These are phyloP conservation scores for Trisateles emortualis DNA, from an alignment of 2,888 invertebrate species.

Conservation along the genomic window DNA sequence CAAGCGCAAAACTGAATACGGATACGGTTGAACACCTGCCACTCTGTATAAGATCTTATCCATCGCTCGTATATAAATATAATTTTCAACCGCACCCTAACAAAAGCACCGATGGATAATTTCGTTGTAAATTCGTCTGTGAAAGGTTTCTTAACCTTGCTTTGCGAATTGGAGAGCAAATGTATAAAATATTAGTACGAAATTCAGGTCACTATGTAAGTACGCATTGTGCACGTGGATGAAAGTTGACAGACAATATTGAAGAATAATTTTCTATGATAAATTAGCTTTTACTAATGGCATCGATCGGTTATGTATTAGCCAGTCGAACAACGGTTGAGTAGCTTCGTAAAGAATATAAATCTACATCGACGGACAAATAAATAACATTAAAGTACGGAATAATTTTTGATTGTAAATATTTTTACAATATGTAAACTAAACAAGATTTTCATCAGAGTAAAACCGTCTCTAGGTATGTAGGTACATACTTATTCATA, in stretches of 20 bases:
- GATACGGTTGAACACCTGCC: slow-evolving; percentile 53
- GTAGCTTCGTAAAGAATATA: no score
- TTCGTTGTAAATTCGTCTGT: slow-evolving; percentile 50
- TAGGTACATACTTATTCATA: no score
- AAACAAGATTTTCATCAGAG: no score
- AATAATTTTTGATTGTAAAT: no score
- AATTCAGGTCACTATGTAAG: slow-evolving; percentile 66
- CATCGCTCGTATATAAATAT: slow-evolving; percentile 49
- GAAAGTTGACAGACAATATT: slow-evolving; percentile 57
- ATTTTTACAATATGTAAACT: no score
- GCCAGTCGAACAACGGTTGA: no score
- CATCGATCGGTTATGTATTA: no score
- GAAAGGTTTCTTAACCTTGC: slow-evolving; percentile 68
- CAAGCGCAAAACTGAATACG: slow-evolving; percentile 32
- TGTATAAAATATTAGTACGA: slow-evolving; percentile 45
- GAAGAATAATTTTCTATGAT: slow-evolving; percentile 51
- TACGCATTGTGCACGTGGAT: slow-evolving; percentile 41
- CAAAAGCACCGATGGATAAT: slow-evolving; percentile 46
- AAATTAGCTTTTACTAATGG: slow-evolving; percentile 1
- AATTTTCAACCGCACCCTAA: slow-evolving; percentile 42
- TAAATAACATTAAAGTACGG: no score
- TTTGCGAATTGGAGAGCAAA: slow-evolving; percentile 61
- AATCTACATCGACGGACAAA: no score
- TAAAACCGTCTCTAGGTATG: no score
- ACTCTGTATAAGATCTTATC: slow-evolving; percentile 31